Percentiles rank a stretch among this genome's conserved stretches.
These are phyloP conservation scores for Bubalus kerabau DNA, from an alignment of 2,113 vertebrate species.

Conservation along the genomic window DNA sequence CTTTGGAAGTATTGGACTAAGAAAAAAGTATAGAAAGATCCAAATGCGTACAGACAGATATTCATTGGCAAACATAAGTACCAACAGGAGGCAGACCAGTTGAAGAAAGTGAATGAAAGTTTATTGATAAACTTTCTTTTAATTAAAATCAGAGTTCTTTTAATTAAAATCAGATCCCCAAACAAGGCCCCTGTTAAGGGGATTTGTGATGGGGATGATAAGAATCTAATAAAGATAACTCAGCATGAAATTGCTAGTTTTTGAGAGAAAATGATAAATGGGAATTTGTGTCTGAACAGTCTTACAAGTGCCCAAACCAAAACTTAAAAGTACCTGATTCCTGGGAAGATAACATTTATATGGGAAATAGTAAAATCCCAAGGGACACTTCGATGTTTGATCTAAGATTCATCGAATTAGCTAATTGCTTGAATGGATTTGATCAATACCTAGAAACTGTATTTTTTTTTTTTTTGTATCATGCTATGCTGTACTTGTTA, in stretches of 20 bases:
- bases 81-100: background rate
- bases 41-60: background rate
- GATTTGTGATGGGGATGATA: constrained; percentile 44
- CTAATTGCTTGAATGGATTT: constrained; percentile 5
- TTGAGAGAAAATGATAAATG: constrained; percentile 66
- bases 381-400: constrained; percentile 7
- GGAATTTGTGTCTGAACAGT: constrained; percentile 54
- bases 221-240: constrained; percentile 69
- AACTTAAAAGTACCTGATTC: constrained; percentile 56
- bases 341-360: constrained; percentile 61
- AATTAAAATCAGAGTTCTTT: background rate
- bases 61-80: background rate
- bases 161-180: constrained; percentile 61
- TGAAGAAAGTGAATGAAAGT: background rate
- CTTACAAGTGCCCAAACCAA: constrained; percentile 59
- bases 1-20: background rate
- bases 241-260: constrained; percentile 69
- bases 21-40: background rate
- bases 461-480: background rate
- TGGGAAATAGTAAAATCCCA: constrained; percentile 47
- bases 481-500: background rate
- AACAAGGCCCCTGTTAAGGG: constrained; percentile 47
- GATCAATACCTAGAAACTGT: background rate
- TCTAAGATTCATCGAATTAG: constrained; percentile 33
- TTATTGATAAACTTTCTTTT: background rate